A percentile compares a stretch with the other conserved stretches of the same genome.
Conservation (phyloP, 1,140 invertebrate species). For the Lanistes nyassanus region DNA sequence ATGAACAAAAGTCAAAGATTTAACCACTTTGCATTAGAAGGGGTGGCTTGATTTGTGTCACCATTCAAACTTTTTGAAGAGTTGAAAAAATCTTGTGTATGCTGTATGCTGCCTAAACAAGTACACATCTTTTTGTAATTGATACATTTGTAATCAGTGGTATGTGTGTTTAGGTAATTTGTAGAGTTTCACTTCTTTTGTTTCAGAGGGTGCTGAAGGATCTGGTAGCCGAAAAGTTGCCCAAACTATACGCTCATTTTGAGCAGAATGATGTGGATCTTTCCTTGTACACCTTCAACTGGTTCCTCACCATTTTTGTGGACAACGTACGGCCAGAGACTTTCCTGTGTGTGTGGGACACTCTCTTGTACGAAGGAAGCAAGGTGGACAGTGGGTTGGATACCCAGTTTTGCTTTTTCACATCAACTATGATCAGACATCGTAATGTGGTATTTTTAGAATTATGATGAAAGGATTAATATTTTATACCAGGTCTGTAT, state of each 20-base stretch:
- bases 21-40: too few relatives aligned
- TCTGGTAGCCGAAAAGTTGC: slow-evolving; percentile 71
- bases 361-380: slow-evolving; percentile 73
- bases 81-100: too few relatives aligned
- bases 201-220: slow-evolving; percentile 70
- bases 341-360: slow-evolving; percentile 72
- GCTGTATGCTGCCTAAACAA: background rate
- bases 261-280: slow-evolving; percentile 69
- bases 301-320: slow-evolving; percentile 74
- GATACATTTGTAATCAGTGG: background rate
- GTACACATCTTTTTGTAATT: background rate
- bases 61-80: too few relatives aligned
- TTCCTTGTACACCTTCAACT: slow-evolving; percentile 72
- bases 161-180: background rate
- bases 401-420: too few relatives aligned
- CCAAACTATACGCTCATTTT: slow-evolving; percentile 68
- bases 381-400: too few relatives aligned
- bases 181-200: background rate
- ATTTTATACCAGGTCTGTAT: too few relatives aligned
- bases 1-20: too few relatives aligned
- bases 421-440: too few relatives aligned
- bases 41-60: too few relatives aligned
- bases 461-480: too few relatives aligned
- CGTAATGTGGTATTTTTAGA: too few relatives aligned
- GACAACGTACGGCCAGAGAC: slow-evolving; percentile 70